A percentile compares a stretch with the other conserved stretches of the same genome.
Conservation (phyloP, 2,888 invertebrate genomes). For the Apamea epomidion region DNA sequence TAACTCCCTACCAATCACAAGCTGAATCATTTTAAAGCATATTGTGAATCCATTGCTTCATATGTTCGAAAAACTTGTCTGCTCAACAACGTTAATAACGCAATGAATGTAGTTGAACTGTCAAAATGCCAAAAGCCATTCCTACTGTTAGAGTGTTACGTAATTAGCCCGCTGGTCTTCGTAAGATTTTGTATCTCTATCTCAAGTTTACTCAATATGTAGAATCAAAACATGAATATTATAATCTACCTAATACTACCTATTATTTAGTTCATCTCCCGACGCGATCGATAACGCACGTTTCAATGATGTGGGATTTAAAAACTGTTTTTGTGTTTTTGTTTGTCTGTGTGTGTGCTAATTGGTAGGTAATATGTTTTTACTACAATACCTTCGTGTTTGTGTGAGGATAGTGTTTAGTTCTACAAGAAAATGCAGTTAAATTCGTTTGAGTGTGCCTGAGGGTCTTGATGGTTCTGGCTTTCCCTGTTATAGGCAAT, state of each 20-base stretch:
- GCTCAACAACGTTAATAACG: not conserved
- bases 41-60: not conserved
- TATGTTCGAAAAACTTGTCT: not conserved
- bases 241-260: not conserved
- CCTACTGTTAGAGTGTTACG: not conserved
- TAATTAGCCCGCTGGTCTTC: not conserved
- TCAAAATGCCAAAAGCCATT: not conserved
- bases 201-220: constrained; percentile 8
- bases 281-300: constrained; percentile 12
- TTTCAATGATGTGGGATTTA: constrained; percentile 37
- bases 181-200: constrained; percentile 1
- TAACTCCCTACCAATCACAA: no score
- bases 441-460: not conserved
- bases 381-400: not conserved
- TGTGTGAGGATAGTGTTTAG: not conserved
- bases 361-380: constrained; percentile 46
- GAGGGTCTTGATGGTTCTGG: not conserved
- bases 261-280: constrained; percentile 53
- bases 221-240: not conserved
- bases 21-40: no score
- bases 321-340: constrained; percentile 45
- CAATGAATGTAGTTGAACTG: not conserved
- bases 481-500: not conserved
- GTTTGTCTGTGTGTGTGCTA: constrained; percentile 54
- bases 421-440: not conserved